phyloP scores from a whole-genome alignment of 2,888 invertebrate species.

The Cephus runcator region DNA sequence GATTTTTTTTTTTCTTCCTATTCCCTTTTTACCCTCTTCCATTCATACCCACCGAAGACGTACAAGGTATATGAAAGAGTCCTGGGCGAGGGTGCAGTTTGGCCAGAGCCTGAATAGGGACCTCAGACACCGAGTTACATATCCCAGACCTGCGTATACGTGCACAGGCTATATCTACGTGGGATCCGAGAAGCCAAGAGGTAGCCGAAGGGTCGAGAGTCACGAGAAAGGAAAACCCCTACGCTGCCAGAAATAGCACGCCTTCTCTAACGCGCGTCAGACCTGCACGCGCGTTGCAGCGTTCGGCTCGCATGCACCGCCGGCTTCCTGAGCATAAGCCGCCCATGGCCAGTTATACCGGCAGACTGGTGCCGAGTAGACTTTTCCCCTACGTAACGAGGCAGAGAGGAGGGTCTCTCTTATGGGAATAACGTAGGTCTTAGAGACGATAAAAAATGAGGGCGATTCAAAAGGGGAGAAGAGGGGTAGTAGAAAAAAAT shows the following conservation, averaged over 20 bases:
- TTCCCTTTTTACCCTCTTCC: neutral
- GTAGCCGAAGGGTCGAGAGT: neutral
- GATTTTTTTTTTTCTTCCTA: too few relatives aligned
- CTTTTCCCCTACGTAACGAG: conserved; percentile 1
- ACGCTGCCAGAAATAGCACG: conserved; percentile 54
- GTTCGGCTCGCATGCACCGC: conserved; percentile 43
- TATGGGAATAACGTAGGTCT: neutral
- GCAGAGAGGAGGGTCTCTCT: neutral
- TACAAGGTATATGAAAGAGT: neutral
- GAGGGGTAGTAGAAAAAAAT: neutral
- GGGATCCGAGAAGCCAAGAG: neutral
- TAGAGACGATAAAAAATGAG: neutral
- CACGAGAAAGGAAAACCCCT: conserved; percentile 31
- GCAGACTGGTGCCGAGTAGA: neutral
- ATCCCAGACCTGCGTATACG: neutral
- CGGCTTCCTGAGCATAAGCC: conserved; percentile 7
- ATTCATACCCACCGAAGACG: neutral
- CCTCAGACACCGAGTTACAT: neutral
- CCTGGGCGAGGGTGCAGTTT: neutral
- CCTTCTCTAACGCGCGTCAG: conserved; percentile 38
- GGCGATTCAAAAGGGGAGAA: neutral
- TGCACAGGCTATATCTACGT: neutral
- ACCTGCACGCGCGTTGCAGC: conserved; percentile 37
- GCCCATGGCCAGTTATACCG: neutral
- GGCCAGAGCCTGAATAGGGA: neutral